Percentiles rank a stretch among this genome's conserved stretches.
These are phyloP conservation scores for Scomber scombrus DNA, from an alignment of 2,113 vertebrate genomes.

Conservation along the genomic window DNA sequence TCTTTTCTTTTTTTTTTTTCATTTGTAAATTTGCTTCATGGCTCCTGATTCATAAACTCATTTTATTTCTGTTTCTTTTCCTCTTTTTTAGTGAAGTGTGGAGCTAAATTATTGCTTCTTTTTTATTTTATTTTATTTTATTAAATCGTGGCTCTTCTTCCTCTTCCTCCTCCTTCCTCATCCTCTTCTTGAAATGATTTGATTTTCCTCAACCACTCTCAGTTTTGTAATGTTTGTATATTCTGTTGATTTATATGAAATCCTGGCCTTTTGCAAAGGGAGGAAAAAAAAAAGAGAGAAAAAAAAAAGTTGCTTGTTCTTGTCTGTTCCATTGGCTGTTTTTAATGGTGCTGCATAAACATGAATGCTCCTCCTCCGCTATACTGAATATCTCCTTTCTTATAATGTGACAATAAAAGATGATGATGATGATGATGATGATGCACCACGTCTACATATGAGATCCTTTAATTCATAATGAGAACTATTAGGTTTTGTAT, in stretches of 20 bases:
- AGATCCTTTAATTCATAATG: not conserved
- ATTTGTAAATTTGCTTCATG: conserved; percentile 23
- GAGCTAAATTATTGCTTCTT: not conserved
- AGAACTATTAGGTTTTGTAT: not conserved
- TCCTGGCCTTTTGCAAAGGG: conserved; percentile 60
- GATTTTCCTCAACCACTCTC: conserved; percentile 53
- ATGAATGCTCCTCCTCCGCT: conserved; percentile 51
- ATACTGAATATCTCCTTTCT: conserved; percentile 59
- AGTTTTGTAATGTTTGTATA: conserved; percentile 78
- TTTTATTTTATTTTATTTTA: conserved; percentile 2
- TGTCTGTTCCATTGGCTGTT: conserved; percentile 58
- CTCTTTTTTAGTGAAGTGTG: not conserved
- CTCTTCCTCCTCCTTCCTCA: too few relatives aligned
- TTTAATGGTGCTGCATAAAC: conserved; percentile 76
- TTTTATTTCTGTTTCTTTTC: conserved; percentile 2
- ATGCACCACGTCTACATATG: not conserved
- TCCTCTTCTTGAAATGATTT: conserved; percentile 15
- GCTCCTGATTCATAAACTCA: conserved; percentile 1
- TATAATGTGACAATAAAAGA: conserved; percentile 77
- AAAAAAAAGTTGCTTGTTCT: conserved; percentile 12
- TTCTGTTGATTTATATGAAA: conserved; percentile 43
- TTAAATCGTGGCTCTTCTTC: conserved; percentile 12
- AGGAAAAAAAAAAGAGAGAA: not conserved
- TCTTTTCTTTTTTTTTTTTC: too few relatives aligned
- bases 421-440: not conserved